Evolutionary conservation across 2,888 invertebrate genomes (phyloP).

Genomic region (Luperina testacea): DNA sequence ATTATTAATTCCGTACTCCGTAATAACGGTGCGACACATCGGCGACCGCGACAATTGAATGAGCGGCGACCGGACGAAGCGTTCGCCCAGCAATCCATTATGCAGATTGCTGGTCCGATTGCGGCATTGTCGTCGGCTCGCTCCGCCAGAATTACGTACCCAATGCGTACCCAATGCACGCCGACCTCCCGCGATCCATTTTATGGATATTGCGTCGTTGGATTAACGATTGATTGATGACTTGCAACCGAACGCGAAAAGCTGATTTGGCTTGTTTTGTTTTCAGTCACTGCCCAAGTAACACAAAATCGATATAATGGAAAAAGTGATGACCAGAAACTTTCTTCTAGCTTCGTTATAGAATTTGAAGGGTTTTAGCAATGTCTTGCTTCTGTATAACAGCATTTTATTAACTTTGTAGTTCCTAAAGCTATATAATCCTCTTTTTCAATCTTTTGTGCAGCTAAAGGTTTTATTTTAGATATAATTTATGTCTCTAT

Average conservation of each 20-base stretch:
- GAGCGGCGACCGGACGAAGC: slow-evolving; percentile 84
- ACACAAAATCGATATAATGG: too few relatives aligned
- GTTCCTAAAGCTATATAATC: too few relatives aligned
- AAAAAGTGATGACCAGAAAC: too few relatives aligned
- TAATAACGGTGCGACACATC: slow-evolving; percentile 87
- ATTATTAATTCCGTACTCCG: slow-evolving; percentile 87
- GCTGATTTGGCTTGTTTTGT: slow-evolving; percentile 75
- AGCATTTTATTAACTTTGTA: too few relatives aligned
- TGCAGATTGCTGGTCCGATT: slow-evolving; percentile 89
- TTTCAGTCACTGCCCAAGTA: slow-evolving; percentile 65
- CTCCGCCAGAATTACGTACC: slow-evolving; percentile 81
- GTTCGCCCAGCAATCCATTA: slow-evolving; percentile 89
- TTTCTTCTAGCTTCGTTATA: too few relatives aligned
- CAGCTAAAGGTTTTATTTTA: too few relatives aligned
- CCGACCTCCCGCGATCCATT: slow-evolving; percentile 74
- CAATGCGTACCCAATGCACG: slow-evolving; percentile 68
- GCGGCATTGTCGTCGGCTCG: slow-evolving; percentile 88
- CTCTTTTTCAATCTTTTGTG: too few relatives aligned
- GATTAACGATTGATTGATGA: slow-evolving; percentile 88
- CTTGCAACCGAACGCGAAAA: slow-evolving; percentile 72
- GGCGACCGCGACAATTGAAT: slow-evolving; percentile 89
- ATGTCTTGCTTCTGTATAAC: too few relatives aligned
- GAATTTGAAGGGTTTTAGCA: too few relatives aligned
- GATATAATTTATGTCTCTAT: too few relatives aligned
- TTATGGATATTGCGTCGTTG: slow-evolving; percentile 84